These are phyloP conservation scores for Drosophila tanythrix DNA, from an alignment of 2,888 invertebrate genomes.

Conservation along the genomic window DNA sequence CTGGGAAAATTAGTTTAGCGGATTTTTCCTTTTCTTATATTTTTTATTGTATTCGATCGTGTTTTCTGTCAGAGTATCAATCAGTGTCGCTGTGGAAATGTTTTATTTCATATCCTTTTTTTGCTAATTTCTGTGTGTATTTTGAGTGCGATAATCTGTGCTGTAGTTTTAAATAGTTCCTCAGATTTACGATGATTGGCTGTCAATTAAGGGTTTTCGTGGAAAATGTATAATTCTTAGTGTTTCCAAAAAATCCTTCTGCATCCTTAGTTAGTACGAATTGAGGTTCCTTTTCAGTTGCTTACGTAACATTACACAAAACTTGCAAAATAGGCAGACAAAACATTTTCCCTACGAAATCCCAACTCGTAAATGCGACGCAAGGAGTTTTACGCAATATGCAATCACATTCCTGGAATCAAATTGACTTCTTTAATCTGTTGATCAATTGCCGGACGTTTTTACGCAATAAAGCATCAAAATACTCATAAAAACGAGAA, in stretches of 20 bases:
- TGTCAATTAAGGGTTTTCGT: conserved; percentile 4
- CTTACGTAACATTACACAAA: conserved; percentile 57
- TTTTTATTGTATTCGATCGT: conserved; percentile 24
- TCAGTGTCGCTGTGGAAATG: conserved; percentile 26
- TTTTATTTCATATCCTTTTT: not conserved
- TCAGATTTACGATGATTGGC: conserved; percentile 20
- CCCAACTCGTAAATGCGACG: conserved; percentile 10
- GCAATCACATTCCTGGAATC: conserved; percentile 42
- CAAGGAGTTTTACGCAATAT: conserved; percentile 38
- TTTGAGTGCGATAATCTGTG: conserved; percentile 21
- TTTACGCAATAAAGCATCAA: conserved; percentile 61
- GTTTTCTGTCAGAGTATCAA: conserved; percentile 34
- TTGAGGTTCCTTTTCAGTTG: not conserved
- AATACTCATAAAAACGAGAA: conserved; percentile 24
- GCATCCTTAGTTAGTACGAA: conserved; percentile 16
- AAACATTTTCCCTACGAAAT: conserved; percentile 25
- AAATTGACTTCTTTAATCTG: conserved; percentile 56
- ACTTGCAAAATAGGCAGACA: conserved; percentile 31
- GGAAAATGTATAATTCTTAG: not conserved
- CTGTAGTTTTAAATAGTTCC: not conserved
- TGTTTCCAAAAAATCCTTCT: not conserved
- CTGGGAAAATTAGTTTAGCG: conserved; percentile 74
- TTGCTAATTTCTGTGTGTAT: conserved; percentile 2
- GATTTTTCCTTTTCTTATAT: conserved; percentile 24
- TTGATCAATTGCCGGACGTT: conserved; percentile 36